phyloP scores from a whole-genome alignment of 1,140 invertebrate species.

The Paraescarpia echinospica region DNA sequence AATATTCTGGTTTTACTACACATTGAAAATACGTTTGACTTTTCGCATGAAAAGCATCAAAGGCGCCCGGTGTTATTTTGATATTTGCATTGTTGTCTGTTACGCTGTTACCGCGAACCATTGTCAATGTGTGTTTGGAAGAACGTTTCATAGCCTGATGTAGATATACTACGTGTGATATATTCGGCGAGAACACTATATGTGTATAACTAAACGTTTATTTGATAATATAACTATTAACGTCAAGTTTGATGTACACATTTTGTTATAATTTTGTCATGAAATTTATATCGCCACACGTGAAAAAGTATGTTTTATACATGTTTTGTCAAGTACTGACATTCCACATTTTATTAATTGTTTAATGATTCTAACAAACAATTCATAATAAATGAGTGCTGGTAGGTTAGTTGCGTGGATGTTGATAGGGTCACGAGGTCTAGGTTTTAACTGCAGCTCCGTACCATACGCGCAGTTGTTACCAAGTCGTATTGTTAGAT shows the following conservation, averaged over 20 bases:
- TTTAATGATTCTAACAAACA: background rate
- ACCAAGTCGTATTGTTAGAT: background rate
- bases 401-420: background rate
- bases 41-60: background rate
- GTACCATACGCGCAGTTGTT: background rate
- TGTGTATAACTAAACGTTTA: background rate
- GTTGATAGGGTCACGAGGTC: background rate
- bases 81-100: background rate
- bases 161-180: background rate
- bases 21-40: background rate
- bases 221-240: background rate
- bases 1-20: background rate
- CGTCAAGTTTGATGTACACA: background rate
- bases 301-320: background rate
- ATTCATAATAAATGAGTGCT: background rate
- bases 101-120: background rate
- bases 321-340: background rate
- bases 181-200: background rate
- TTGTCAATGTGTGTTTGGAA: background rate
- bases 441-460: background rate
- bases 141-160: background rate
- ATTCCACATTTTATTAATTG: background rate
- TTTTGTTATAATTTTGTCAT: background rate
- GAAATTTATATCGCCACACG: background rate
- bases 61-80: background rate